These are phyloP conservation scores for Scotopteryx bipunctaria DNA, from an alignment of 2,888 invertebrate species.

Conservation along the genomic window DNA sequence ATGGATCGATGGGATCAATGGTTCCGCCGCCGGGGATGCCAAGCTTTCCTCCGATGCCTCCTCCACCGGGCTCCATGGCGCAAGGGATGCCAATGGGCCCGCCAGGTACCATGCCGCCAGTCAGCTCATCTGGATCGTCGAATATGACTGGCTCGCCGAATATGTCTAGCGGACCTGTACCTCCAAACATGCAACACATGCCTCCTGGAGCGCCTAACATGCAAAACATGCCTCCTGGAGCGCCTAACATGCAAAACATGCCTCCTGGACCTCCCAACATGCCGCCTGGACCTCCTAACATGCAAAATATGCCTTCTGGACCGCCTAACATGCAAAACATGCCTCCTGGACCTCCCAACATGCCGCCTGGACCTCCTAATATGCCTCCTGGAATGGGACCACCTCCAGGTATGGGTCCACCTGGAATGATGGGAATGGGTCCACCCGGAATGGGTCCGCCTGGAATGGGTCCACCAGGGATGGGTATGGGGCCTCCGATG, in stretches of 20 bases:
- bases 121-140: slow-evolving; percentile 51
- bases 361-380: too few relatives aligned
- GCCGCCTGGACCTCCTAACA: slow-evolving; percentile 33
- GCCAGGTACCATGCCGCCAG: slow-evolving; percentile 60
- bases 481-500: slow-evolving; percentile 55
- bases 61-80: slow-evolving; percentile 62
- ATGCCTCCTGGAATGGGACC: slow-evolving; percentile 37
- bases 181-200: slow-evolving; percentile 37
- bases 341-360: slow-evolving; percentile 33
- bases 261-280: too few relatives aligned
- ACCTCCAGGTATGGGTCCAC: slow-evolving; percentile 32
- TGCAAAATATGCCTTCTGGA: slow-evolving; percentile 35
- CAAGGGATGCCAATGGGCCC: slow-evolving; percentile 56
- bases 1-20: slow-evolving; percentile 52
- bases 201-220: too few relatives aligned
- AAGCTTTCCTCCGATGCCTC: slow-evolving; percentile 61
- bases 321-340: slow-evolving; percentile 39
- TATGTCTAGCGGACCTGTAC: slow-evolving; percentile 26
- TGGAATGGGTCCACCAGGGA: slow-evolving; percentile 52
- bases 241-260: too few relatives aligned
- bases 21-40: slow-evolving; percentile 57
- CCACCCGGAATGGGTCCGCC: slow-evolving; percentile 47
- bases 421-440: slow-evolving; percentile 47
- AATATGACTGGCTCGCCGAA: slow-evolving; percentile 33
- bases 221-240: too few relatives aligned